Evolutionary conservation across 53 echinoderm and acorn worm species (phyloP), one percentile per base, ranked within the genome.

Genomic region (Holothuria scabra): DNA sequence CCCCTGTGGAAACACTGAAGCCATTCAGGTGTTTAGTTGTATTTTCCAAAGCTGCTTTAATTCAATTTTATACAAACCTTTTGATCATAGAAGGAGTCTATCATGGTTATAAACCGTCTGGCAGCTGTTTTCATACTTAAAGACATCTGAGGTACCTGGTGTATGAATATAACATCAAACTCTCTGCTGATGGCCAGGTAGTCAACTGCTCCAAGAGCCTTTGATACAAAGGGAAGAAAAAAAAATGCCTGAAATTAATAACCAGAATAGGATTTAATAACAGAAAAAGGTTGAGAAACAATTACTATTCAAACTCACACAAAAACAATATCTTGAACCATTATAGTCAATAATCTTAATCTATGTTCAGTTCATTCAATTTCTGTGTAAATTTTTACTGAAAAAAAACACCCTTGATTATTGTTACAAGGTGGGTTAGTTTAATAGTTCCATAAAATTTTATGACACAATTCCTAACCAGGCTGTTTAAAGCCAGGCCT

Each of bases 131-230:
- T 99, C 69, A 85, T 88, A 38, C 79, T 82, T 7, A 99, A 60
- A 12, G 94, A 94, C 99, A 99, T 94, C 88, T 99, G 99, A 28
- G 99, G 99, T 8, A 99, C 91, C 65, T 95, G 84, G n/a, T 83
- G 56, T 12, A 99, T 90, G 59, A 99, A 90, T 48, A 99, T 88
- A 24, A 86, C 83, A 52, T 99, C 92, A 89, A 99, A 99, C 46
- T 94, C 93, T 26, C 85, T 83, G 52, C 91, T 83, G 20, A 99
- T 65, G 63, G 87, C 90, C 20, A 99, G 86, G 71, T 99, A 99
- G 87, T 99, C 99, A 29, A 85, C 99, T 30, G 99, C 99, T 29
- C 99, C 94, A 25, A 92, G 68, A 10, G 99, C 92, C 99, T 99
- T n/a, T 66, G 10, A 84, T 22, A 34, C 38, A 59, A n/a, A 28